A percentile compares a stretch with the other conserved stretches of the same genome.
Evolutionary conservation across 2,113 vertebrate species (phyloP).

Genomic region (Neotoma lepida): DNA sequence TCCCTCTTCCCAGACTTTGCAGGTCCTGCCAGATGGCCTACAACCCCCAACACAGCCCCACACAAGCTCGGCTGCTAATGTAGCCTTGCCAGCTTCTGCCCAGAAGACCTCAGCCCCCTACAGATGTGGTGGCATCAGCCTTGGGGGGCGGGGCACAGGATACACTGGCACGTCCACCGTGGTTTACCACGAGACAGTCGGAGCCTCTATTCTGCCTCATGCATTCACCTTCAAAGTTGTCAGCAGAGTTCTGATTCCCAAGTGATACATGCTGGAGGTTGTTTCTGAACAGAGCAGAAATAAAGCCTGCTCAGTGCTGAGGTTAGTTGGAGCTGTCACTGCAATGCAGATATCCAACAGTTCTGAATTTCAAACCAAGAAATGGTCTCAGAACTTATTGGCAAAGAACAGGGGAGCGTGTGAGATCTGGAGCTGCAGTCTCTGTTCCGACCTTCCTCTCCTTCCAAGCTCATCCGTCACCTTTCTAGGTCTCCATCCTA

Average conservation of each 20-base stretch:
- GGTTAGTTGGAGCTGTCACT: background rate
- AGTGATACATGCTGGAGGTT: background rate
- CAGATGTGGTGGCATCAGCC: background rate
- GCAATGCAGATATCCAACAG: background rate
- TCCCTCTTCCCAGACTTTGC: background rate
- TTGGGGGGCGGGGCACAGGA: background rate
- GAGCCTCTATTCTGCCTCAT: constrained; percentile 78
- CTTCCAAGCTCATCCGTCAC: constrained; percentile 59
- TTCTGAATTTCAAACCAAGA: constrained; percentile 22
- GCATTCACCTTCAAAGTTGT: constrained; percentile 73
- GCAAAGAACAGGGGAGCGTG: constrained; percentile 24
- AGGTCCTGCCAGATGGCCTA: accelerated
- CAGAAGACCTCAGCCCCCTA: background rate
- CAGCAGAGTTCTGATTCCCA: constrained; percentile 61
- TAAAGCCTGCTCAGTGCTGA: constrained; percentile 25
- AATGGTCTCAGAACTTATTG: background rate
- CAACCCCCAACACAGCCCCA: background rate
- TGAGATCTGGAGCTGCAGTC: constrained; percentile 64
- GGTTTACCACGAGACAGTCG: constrained; percentile 60
- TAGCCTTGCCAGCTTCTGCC: background rate
- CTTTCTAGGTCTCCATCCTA: constrained; percentile 66
- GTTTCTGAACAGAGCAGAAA: constrained; percentile 61
- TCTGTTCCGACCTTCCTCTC: constrained; percentile 60
- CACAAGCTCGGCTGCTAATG: background rate
- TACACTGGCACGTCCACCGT: background rate